Evolutionary conservation across 2,888 invertebrate genomes (phyloP).

Genomic region (Archips xylosteana): DNA sequence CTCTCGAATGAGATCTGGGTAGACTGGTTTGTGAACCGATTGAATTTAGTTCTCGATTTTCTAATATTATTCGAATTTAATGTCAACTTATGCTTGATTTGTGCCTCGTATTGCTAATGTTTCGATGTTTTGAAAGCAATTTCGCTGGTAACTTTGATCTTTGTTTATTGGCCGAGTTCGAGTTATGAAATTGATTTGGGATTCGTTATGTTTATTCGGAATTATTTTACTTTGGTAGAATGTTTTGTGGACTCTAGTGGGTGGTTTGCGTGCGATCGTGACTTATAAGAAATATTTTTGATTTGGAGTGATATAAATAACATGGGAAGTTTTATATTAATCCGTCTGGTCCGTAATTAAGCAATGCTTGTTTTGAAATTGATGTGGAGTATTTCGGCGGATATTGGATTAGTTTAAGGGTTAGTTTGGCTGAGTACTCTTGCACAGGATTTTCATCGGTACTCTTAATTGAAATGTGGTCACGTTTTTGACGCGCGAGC

Average conservation of each 20-base stretch:
- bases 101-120: constrained; percentile 32
- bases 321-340: no score
- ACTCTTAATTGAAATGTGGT: no score
- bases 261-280: background rate
- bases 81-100: constrained; percentile 41
- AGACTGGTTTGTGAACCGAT: constrained; percentile 20
- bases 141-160: constrained; percentile 15
- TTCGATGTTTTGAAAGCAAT: constrained; percentile 24
- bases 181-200: constrained; percentile 16
- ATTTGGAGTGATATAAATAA: no score
- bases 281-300: background rate
- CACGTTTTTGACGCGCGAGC: no score
- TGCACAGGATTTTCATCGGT: no score
- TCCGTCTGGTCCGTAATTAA: no score
- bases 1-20: background rate
- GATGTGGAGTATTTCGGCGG: no score
- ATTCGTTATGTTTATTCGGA: background rate
- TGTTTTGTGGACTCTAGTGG: background rate
- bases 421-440: no score
- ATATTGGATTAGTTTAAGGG: no score
- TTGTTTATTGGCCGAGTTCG: constrained; percentile 20
- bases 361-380: no score
- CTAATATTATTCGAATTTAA: constrained; percentile 40
- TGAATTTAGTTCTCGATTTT: constrained; percentile 38
- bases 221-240: constrained; percentile 1